phyloP scores from a whole-genome alignment of 2,888 invertebrate species.

The Amiota minor region DNA sequence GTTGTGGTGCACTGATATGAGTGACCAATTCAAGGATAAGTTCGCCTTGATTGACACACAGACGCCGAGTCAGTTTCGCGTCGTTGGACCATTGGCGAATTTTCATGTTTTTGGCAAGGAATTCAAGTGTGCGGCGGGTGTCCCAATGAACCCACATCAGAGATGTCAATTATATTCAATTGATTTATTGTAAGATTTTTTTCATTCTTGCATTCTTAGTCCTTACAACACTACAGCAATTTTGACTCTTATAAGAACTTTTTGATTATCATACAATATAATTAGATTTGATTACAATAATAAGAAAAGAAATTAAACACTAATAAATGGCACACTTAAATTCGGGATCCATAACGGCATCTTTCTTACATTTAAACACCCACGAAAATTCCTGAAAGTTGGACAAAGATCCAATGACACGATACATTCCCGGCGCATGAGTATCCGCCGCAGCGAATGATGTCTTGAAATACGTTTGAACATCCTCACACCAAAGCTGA shows the following conservation, averaged over 20 bases:
- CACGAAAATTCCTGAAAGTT: conserved; percentile 70
- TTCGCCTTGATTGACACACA: conserved; percentile 55
- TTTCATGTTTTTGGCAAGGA: conserved; percentile 57
- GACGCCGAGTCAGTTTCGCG: conserved; percentile 60
- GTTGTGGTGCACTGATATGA: conserved; percentile 64
- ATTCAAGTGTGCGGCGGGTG: conserved; percentile 57
- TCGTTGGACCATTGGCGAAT: conserved; percentile 66
- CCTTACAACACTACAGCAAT: no score
- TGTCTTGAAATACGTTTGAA: conserved; percentile 50
- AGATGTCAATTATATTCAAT: conserved; percentile 63
- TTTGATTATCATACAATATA: no score
- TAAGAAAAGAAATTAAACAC: conserved; percentile 5
- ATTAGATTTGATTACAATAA: no score
- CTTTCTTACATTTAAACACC: conserved; percentile 63
- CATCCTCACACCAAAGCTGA: conserved; percentile 67
- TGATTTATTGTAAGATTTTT: conserved; percentile 22
- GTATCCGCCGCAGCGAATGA: conserved; percentile 44
- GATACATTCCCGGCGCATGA: conserved; percentile 62
- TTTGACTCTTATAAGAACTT: no score
- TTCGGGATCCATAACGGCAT: conserved; percentile 66
- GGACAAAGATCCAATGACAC: conserved; percentile 66
- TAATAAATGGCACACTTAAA: conserved; percentile 68
- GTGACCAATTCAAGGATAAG: conserved; percentile 58
- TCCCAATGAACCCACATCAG: conserved; percentile 59
- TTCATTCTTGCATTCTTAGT: background rate